phyloP scores from a whole-genome alignment of 2,797 vertebrate genomes.

The Alcedo atthis region DNA sequence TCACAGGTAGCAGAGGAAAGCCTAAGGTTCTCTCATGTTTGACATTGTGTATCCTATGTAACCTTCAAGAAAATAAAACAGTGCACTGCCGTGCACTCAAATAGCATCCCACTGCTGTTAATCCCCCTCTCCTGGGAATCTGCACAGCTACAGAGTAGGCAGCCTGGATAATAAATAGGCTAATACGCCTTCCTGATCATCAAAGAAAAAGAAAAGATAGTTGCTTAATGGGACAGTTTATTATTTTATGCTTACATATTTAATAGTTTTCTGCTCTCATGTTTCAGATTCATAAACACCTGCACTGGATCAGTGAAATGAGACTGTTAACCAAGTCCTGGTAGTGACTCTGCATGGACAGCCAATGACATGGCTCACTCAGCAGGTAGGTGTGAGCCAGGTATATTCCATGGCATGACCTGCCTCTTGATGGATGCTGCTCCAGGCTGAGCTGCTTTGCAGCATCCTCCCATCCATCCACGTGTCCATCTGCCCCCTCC shows the following conservation, averaged over 20 bases:
- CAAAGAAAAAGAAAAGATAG: neutral
- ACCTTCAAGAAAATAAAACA: neutral
- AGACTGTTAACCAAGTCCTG: neutral
- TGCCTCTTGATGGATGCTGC: neutral
- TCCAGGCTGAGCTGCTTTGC: neutral
- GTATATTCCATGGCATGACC: neutral
- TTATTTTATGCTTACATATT: neutral
- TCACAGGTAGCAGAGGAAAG: neutral
- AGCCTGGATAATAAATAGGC: neutral
- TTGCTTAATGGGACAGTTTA: neutral
- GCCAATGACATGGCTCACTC: accelerated
- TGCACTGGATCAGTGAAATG: neutral
- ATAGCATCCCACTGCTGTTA: neutral
- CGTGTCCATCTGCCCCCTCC: accelerated
- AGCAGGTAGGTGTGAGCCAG: accelerated
- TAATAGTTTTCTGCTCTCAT: neutral
- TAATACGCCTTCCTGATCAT: neutral
- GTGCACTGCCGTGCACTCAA: neutral
- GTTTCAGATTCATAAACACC: neutral
- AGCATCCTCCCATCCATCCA: neutral
- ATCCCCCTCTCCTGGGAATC: neutral
- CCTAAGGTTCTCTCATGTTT: neutral
- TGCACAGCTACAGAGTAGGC: neutral
- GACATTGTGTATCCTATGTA: neutral
- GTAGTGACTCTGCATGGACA: neutral